Evolutionary conservation across 1,140 invertebrate species (phyloP), one percentile per base, ranked within the genome.

Genomic region (Asobara japonica): DNA sequence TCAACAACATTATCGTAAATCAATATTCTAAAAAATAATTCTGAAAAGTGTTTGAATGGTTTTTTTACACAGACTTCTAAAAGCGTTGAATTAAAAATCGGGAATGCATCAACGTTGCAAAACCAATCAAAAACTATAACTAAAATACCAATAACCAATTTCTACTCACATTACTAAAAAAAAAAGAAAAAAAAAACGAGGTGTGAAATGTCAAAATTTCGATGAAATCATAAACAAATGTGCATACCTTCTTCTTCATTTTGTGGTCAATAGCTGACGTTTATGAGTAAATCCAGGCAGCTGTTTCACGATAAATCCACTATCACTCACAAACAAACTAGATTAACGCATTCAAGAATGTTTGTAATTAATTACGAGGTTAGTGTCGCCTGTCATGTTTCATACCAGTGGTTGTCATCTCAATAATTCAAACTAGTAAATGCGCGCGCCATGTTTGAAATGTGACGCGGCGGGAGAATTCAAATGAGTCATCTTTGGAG

Each of bases 181-280:
- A 73, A 13, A 66, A 56, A 64, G 16, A 45, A 69, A 51, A 85
- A 84, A 77, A 48, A 31, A 66, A 30, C 10, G 2, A 3, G 36
- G n/a, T n/a, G 1, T 3, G 10, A 38, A 38, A 38, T 38, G 36
- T 7, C 36, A 38, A 38, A 25, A 66, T 65, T 61, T 36, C 51
- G 30, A 60, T 16, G 45, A 29, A 51, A 33, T 16, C 25, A 48
- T 25, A 16, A 8, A 51, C 41, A 25, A 64, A 51, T 29, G 45
- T 33, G 36, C 75, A 25, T 76, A 84, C 84, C 79, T 85, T 85
- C 69, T 86, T 86, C 78, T 86, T 86, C 84, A 85, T 85, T 41
- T 80, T 80, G 61, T 25, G 62, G 48, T 33, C 20, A 73, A 65
- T 60, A 30, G 60, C 69, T 51, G 16, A 36, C 18, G n/a, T n/a